A percentile compares a stretch with the other conserved stretches of the same genome.
Conservation (phyloP, 2,113 vertebrate genomes). For the Daubentonia madagascariensis region DNA sequence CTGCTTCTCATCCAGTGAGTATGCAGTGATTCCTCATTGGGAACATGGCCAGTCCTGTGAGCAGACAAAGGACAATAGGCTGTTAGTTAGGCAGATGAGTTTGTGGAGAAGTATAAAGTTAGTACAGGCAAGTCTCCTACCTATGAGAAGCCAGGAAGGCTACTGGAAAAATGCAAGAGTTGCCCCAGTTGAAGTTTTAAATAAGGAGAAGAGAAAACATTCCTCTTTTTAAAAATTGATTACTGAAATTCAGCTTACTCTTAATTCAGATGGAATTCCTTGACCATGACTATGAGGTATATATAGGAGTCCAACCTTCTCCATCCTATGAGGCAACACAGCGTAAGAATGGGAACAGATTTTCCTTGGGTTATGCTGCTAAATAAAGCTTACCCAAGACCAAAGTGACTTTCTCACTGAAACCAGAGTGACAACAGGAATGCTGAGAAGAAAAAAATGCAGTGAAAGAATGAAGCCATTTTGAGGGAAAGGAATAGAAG, state of each 20-base stretch:
- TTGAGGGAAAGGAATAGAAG: slow-evolving; percentile 24
- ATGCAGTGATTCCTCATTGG: neutral
- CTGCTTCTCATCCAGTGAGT: neutral
- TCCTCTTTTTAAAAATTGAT: neutral
- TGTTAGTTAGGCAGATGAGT: neutral
- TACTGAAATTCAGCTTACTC: slow-evolving; percentile 7
- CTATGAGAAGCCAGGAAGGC: neutral
- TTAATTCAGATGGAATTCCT: neutral
- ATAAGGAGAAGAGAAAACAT: slow-evolving; percentile 19
- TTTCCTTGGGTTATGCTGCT: neutral
- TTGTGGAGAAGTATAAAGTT: neutral
- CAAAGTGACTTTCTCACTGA: slow-evolving; percentile 25
- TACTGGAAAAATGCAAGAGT: neutral
- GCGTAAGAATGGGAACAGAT: neutral
- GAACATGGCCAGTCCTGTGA: neutral
- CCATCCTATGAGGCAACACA: neutral
- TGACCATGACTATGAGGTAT: neutral
- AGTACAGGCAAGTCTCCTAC: neutral
- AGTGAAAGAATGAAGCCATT: slow-evolving; percentile 42
- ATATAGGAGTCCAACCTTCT: neutral
- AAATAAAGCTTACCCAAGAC: slow-evolving; percentile 30
- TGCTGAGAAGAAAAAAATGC: neutral
- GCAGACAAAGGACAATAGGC: neutral
- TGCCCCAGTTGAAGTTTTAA: neutral
- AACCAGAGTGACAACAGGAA: neutral